Base-by-base conservation (phyloP, 2,113 vertebrate genomes). In the Zosterops borbonicus region DNA sequence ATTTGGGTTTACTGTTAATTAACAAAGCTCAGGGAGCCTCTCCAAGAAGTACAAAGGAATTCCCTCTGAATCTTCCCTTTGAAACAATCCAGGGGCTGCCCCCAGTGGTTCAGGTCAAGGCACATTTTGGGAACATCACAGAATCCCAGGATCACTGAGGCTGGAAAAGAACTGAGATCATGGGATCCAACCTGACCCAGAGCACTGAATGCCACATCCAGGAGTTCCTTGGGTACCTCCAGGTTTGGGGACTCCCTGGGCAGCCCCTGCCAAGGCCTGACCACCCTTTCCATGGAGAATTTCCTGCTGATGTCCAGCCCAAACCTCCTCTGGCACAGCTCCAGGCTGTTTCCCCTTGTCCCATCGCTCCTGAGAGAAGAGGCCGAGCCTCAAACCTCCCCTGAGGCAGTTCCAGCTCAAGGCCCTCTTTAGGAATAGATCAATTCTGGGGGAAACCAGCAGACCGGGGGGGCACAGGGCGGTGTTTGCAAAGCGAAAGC, bases 391-490 rank as follows among this genome's bases (percentile, higher is more conserved):
- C 10, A 73, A 80, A 27, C 24, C 74, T 47, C 41, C 35, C 5
- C 5, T 1, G 22, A 7, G 68, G 68, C 59, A n/a, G 5, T 1
- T 59, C 0, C 44, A 39, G 33, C 0, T 4, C 37, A 11, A 20
- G 33, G 17, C 37, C 3, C 22, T 23, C 44, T 53, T 75, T 10
- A 9, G 69, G 24, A 44, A 65, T 3, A 1, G 0, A 6, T 4
- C n/a, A 0, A 0, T 39, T 71, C n/a, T n/a, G n/a, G n/a, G n/a
- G 44, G 8, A 5, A 59, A 12, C 2, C 1, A 0, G 14, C 35
- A 28, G 59, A 14, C 7, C 0, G 14, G 14, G 28, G 25, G 21
- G 16, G 11, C 63, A 3, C 42, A 2, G 65, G 0, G 33, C 28
- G 37, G 0, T 10, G 58, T 31, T 59, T 3, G 6, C 59, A 41